A percentile compares a stretch with the other conserved stretches of the same genome.
Evolutionary conservation across 2,888 invertebrate species (phyloP).

Genomic region (Hyposoter didymator): DNA sequence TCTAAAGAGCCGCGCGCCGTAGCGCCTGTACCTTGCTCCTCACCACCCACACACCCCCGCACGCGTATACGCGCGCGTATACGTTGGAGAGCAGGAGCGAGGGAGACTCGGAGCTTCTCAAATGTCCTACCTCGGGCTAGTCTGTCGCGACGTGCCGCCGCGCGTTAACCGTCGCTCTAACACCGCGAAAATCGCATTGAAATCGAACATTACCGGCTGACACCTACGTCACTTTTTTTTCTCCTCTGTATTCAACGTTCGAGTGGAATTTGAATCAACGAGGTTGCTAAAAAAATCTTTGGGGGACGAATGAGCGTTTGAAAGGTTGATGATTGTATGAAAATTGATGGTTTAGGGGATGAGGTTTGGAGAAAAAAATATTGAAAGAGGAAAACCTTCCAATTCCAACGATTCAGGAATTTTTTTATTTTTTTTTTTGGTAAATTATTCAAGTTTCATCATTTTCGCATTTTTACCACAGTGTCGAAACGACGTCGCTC

Average conservation of each 20-base stretch:
- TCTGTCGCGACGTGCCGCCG: constrained; percentile 75
- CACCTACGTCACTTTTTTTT: background rate
- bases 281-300: background rate
- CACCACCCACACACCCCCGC: constrained; percentile 45
- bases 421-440: background rate
- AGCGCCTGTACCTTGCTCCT: constrained; percentile 42
- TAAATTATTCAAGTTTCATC: background rate
- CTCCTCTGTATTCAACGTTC: background rate
- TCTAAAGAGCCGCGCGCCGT: constrained; percentile 57
- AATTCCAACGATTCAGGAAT: background rate
- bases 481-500: background rate
- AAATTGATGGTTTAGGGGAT: background rate
- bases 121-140: constrained; percentile 74
- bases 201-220: constrained; percentile 28
- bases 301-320: background rate
- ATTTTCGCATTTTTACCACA: background rate
- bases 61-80: constrained; percentile 49
- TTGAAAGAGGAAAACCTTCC: background rate
- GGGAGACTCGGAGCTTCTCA: constrained; percentile 66
- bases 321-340: background rate
- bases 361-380: background rate
- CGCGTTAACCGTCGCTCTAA: constrained; percentile 67
- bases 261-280: background rate
- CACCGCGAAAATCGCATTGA: constrained; percentile 22
- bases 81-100: constrained; percentile 49